These are phyloP conservation scores for Pseudomugil tenellus DNA, from an alignment of 2,797 vertebrate genomes.

Conservation along the genomic window DNA sequence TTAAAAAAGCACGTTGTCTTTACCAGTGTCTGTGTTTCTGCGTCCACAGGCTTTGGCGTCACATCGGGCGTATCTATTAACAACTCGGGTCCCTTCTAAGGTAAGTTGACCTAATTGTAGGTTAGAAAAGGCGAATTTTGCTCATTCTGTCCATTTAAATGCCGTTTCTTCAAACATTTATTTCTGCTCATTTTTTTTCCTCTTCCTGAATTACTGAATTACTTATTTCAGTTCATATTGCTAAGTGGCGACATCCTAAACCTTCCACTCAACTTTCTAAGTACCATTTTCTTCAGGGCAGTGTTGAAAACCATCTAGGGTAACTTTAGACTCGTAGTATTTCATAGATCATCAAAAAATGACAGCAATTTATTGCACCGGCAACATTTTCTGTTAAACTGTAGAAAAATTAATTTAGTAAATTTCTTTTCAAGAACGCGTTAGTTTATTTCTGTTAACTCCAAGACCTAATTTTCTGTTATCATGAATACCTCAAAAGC, in stretches of 20 bases:
- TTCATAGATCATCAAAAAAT: neutral
- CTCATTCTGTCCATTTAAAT: neutral
- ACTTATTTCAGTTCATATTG: neutral
- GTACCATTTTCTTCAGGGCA: neutral
- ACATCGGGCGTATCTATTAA: slow-evolving; percentile 91
- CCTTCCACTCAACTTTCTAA: fast-evolving
- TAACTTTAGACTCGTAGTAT: neutral
- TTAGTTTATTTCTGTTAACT: neutral
- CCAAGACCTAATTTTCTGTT: neutral
- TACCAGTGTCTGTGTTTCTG: slow-evolving; percentile 20
- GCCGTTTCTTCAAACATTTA: neutral
- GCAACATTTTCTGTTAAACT: neutral
- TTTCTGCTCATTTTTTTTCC: neutral
- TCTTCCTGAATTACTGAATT: neutral
- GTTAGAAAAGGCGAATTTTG: neutral
- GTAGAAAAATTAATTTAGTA: neutral
- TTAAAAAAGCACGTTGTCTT: neutral
- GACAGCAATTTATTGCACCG: neutral
- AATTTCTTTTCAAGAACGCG: neutral
- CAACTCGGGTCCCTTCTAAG: slow-evolving; percentile 91
- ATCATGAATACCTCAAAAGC: too few species aligned
- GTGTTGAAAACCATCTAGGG: neutral
- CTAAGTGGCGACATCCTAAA: fast-evolving
- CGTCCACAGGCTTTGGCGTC: slow-evolving; percentile 88
- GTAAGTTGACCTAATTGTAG: slow-evolving; percentile 68